phyloP scores from a whole-genome alignment of 1,140 invertebrate genomes.

The Drosophila sp. region DNA sequence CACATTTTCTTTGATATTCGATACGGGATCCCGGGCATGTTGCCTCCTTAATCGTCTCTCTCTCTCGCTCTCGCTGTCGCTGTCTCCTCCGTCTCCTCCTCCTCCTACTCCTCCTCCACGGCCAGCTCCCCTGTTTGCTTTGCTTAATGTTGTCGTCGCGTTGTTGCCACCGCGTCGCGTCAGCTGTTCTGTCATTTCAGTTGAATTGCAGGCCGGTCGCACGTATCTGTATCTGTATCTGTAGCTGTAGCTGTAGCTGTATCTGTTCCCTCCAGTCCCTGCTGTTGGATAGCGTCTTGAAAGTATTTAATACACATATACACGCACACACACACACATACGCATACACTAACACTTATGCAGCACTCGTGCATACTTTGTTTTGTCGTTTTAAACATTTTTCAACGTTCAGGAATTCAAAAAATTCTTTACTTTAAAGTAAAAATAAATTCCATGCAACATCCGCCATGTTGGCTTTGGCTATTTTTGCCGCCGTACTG shows the following conservation, averaged over 20 bases:
- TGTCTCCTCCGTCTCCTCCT: no score
- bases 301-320: conserved; percentile 46
- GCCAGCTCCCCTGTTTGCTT: neutral
- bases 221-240: conserved; percentile 29
- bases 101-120: neutral
- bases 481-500: conserved; percentile 62
- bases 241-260: conserved; percentile 15
- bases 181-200: conserved; percentile 66
- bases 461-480: conserved; percentile 70
- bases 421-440: conserved; percentile 75
- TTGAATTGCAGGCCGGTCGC: conserved; percentile 44
- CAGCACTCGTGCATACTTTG: conserved; percentile 49
- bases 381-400: conserved; percentile 70
- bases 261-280: conserved; percentile 33
- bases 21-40: conserved; percentile 35
- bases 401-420: conserved; percentile 74
- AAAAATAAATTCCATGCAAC: conserved; percentile 77
- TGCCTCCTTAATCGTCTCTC: conserved; percentile 24
- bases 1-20: conserved; percentile 50
- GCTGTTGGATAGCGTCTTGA: conserved; percentile 41
- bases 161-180: conserved; percentile 23
- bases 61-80: no score
- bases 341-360: conserved; percentile 6
- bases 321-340: conserved; percentile 9
- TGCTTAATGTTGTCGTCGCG: conserved; percentile 6